Evolutionary conservation across 1,140 invertebrate species (phyloP).

Genomic region (Odontomachus brunneus): DNA sequence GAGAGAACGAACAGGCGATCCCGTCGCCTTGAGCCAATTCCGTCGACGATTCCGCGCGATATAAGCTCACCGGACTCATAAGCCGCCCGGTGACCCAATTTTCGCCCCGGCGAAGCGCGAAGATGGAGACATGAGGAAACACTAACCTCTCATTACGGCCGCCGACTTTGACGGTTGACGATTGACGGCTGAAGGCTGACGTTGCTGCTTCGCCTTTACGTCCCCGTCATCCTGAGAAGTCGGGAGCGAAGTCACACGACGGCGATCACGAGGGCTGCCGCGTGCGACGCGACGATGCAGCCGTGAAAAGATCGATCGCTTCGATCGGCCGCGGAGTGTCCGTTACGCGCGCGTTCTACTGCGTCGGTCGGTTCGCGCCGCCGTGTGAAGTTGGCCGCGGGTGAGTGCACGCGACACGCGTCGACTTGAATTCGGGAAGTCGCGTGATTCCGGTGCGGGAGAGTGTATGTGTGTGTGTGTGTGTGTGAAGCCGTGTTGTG

Average conservation of each 20-base stretch:
- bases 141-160: background rate
- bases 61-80: background rate
- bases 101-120: background rate
- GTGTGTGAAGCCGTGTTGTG: too few species aligned
- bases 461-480: too few species aligned
- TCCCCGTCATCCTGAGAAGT: constrained; percentile 12
- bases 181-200: too few species aligned
- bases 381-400: constrained; percentile 13
- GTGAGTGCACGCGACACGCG: background rate
- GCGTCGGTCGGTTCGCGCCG: background rate
- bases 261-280: constrained; percentile 5
- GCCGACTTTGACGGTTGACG: too few species aligned
- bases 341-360: background rate
- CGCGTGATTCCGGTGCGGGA: too few species aligned
- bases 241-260: background rate
- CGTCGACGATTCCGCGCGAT: constrained; percentile 32
- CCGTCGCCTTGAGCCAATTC: constrained; percentile 9
- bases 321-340: constrained; percentile 7
- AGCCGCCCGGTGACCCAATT: constrained; percentile 4
- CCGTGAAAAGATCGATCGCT: background rate
- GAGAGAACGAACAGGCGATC: constrained; percentile 14
- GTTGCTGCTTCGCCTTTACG: background rate
- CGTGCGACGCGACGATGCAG: background rate
- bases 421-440: background rate
- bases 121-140: background rate